Conservation (phyloP, 2,797 vertebrate species). For the Hapalemur alaotrensis region DNA sequence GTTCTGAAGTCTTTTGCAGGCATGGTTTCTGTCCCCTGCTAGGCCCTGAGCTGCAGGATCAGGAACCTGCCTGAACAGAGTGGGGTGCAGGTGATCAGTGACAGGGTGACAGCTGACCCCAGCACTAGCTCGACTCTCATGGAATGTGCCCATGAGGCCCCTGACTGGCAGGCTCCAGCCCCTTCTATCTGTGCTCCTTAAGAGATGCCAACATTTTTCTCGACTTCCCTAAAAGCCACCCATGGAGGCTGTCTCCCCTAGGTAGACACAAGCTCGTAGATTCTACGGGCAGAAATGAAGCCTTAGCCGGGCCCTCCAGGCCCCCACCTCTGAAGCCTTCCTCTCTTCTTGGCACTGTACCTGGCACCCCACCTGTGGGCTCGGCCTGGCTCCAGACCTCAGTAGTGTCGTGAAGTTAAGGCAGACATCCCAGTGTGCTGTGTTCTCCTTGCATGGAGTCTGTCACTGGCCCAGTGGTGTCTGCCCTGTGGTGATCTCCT, state of each 20-base stretch:
- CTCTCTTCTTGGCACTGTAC: neutral
- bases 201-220: neutral
- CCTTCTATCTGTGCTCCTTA: neutral
- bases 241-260: neutral
- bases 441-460: rapidly evolving
- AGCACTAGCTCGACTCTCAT: neutral
- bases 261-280: neutral
- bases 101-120: neutral
- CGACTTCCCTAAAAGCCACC: neutral
- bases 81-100: neutral
- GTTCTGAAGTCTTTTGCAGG: neutral
- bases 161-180: too few relatives aligned
- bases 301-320: neutral
- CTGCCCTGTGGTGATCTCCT: neutral
- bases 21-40: neutral
- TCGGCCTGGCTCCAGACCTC: neutral
- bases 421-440: neutral
- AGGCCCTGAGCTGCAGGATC: neutral
- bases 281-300: neutral
- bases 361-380: too few relatives aligned
- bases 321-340: neutral
- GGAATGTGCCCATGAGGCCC: rapidly evolving
- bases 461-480: neutral
- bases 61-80: neutral
- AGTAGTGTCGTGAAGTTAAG: neutral